These are phyloP conservation scores for Euzophera pinguis DNA, from an alignment of 2,888 invertebrate genomes.

Conservation along the genomic window DNA sequence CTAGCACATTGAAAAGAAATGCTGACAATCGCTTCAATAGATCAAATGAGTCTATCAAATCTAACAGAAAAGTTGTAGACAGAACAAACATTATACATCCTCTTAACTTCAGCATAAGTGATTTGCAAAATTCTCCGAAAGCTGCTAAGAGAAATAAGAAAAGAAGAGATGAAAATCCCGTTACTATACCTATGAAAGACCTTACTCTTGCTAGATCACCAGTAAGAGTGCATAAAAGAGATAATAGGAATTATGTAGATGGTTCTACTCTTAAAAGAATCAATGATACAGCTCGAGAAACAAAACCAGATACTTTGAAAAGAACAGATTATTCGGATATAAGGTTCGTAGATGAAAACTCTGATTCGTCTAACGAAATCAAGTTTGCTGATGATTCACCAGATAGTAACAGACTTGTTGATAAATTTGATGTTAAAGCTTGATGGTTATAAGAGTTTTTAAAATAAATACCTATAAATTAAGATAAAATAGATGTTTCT, in stretches of 20 bases:
- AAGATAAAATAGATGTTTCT: background rate
- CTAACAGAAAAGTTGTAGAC: constrained; percentile 54
- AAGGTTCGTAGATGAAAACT: constrained; percentile 86
- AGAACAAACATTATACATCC: constrained; percentile 71
- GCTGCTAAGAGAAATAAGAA: constrained; percentile 51
- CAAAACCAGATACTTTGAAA: constrained; percentile 75
- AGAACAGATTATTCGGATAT: constrained; percentile 82
- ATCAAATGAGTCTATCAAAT: constrained; percentile 62
- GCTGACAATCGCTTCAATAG: constrained; percentile 47
- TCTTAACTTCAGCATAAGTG: constrained; percentile 71
- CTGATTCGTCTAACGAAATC: constrained; percentile 75
- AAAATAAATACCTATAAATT: background rate
- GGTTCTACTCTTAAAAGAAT: constrained; percentile 80
- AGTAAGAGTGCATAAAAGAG: constrained; percentile 56
- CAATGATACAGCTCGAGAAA: constrained; percentile 82
- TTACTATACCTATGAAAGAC: constrained; percentile 65
- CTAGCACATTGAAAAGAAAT: constrained; percentile 58
- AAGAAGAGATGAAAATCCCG: constrained; percentile 50
- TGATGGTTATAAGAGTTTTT: constrained; percentile 26
- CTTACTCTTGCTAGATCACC: constrained; percentile 61
- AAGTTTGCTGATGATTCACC: constrained; percentile 72
- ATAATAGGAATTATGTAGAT: constrained; percentile 46
- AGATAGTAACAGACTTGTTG: constrained; percentile 64
- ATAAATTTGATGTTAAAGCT: constrained; percentile 61
- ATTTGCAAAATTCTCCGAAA: constrained; percentile 67